Evolutionary conservation across 2,888 invertebrate genomes (phyloP), one percentile per base, ranked within the genome.

Genomic region (Ectemnius cavifrons): DNA sequence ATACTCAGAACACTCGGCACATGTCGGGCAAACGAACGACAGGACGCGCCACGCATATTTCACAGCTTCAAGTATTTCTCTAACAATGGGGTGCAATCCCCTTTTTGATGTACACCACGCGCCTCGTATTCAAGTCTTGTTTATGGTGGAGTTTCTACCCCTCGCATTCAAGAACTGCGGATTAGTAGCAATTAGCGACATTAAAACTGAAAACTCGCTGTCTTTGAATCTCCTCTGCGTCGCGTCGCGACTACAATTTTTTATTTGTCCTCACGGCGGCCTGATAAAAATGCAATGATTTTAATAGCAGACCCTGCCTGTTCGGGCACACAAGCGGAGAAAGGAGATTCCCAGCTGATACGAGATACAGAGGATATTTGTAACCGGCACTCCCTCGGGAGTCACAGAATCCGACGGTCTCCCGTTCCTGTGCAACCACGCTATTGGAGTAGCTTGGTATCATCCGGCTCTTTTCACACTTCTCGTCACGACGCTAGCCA

Each of bases 21-120:
- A 78, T 73, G 75, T 73, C 73, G 74, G 61, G 72, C 73, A 76
- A 82, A 82, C 81, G 77, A 74, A 75, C 76, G 66, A 71, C 58
- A 65, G 74, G 59, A 78, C 78, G 74, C 67, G 71, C 37, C 27
- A 47, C 73, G 76, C 74, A 78, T 79, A 79, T 81, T 78, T 81
- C 78, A 71, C 66, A 78, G 63, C 62, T 61, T 18, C 67, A 69
- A 66, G 71, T 72, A 76, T 81, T 70, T 71, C 71, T 71, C 67
- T 67, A 78, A 75, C 81, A 79, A 78, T 76, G 78, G 69, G 71
- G 73, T 74, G 60, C 68, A 63, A 59, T 69, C 67, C 63, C 70
- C 62, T 59, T 75, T 80, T 75, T 69, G 47, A 49, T 68, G 75
- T 57, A 20, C 27, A 18, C 69, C 68, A 71, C 71, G 73, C 71